Conservation (phyloP, 2,888 invertebrate genomes). For the Pogonocherus hispidulus region DNA sequence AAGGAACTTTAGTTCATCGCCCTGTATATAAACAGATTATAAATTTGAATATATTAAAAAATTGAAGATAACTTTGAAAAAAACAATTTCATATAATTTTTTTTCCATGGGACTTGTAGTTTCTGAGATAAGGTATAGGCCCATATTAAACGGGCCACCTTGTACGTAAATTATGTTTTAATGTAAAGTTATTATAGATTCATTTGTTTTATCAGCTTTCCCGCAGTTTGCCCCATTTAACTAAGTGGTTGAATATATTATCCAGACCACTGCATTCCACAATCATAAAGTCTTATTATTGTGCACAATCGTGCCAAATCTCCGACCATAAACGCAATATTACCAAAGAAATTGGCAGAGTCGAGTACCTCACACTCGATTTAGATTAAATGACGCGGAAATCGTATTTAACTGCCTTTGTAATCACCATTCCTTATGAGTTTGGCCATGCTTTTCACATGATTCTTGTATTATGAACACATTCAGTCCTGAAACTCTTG, state of each 20-base stretch:
- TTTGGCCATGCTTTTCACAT: background rate
- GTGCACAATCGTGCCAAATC: constrained; percentile 34
- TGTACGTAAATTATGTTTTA: too few species aligned
- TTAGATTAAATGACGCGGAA: constrained; percentile 3
- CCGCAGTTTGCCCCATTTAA: too few species aligned
- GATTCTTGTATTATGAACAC: background rate
- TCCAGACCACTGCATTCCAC: constrained; percentile 22
- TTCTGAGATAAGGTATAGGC: too few species aligned
- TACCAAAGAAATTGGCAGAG: constrained; percentile 5
- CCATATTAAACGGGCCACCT: too few species aligned
- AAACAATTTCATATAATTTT: too few species aligned
- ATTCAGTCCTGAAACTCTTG: background rate
- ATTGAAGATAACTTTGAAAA: too few species aligned
- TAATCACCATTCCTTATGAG: background rate
- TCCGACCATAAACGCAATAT: constrained; percentile 35
- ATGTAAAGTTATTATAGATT: too few species aligned
- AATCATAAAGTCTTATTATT: constrained; percentile 41
- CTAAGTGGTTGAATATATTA: background rate
- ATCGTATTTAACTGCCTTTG: constrained; percentile 16
- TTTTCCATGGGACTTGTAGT: too few species aligned
- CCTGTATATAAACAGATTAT: too few species aligned
- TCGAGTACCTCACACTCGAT: background rate
- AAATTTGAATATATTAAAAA: too few species aligned
- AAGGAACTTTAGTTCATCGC: too few species aligned
- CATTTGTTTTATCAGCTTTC: too few species aligned